phyloP scores from a whole-genome alignment of 2,113 vertebrate genomes.

The Cinclus mexicanus region DNA sequence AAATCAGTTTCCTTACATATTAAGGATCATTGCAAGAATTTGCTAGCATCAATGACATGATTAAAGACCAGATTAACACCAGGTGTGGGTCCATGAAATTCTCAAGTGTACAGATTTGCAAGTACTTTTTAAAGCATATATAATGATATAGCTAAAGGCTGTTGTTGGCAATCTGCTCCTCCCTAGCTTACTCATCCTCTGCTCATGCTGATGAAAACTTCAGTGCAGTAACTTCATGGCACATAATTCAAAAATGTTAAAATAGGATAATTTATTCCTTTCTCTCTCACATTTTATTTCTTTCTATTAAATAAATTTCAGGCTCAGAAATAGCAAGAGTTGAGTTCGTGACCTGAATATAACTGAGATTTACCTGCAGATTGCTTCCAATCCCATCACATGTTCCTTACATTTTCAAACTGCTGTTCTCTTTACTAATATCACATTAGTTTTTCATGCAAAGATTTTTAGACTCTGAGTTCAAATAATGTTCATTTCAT shows the following conservation, averaged over 20 bases:
- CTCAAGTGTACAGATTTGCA: background rate
- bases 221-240: background rate
- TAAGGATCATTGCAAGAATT: background rate
- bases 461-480: background rate
- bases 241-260: conserved; percentile 15
- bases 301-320: conserved; percentile 42
- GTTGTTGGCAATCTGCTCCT: background rate
- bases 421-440: background rate
- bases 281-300: conserved; percentile 27
- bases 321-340: background rate
- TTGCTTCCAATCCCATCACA: background rate
- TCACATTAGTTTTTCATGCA: background rate
- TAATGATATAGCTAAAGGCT: background rate
- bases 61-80: background rate
- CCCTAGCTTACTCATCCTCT: background rate
- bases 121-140: background rate
- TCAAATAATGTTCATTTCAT: background rate
- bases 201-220: background rate
- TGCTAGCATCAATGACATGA: background rate
- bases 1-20: background rate
- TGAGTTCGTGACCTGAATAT: background rate
- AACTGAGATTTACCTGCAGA: conserved; percentile 28
- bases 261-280: background rate
- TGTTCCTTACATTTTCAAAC: background rate
- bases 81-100: background rate